Conservation (phyloP, 2,797 vertebrate species). For the Chelon labrosus region DNA sequence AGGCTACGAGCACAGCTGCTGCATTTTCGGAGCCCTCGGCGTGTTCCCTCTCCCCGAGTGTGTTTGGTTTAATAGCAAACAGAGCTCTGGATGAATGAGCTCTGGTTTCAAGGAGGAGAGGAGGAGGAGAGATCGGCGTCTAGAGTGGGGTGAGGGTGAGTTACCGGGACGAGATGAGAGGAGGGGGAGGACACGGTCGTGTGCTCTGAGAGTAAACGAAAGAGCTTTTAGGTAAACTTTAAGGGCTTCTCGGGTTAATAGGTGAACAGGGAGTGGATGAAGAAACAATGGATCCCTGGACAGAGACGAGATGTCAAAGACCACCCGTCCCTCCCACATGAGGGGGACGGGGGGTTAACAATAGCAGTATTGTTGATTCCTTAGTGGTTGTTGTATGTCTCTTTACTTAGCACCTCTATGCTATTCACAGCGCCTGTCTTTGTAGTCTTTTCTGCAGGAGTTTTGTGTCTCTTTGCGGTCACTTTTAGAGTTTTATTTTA, state of each 20-base stretch:
- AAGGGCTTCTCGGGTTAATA: not conserved
- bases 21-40: conserved; percentile 21
- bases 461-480: no score
- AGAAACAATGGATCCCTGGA: not conserved
- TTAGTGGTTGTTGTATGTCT: not conserved
- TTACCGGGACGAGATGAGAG: not conserved
- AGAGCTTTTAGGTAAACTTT: conserved; percentile 3
- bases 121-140: not conserved
- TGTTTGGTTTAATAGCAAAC: conserved; percentile 49
- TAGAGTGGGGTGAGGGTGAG: not conserved
- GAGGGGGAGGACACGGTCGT: not conserved
- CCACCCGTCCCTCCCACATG: not conserved
- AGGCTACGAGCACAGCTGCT: conserved; percentile 37
- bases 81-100: conserved; percentile 19
- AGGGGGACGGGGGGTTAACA: not conserved
- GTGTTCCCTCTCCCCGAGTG: conserved; percentile 8
- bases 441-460: no score
- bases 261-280: not conserved
- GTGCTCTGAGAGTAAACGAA: conserved; percentile 7
- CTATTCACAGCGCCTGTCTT: no score
- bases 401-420: no score
- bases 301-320: not conserved
- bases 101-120: conserved; percentile 1
- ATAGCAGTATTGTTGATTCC: not conserved
- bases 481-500: no score